phyloP scores from a whole-genome alignment of 2,888 invertebrate species.

The Lasioglossum vierecki region DNA sequence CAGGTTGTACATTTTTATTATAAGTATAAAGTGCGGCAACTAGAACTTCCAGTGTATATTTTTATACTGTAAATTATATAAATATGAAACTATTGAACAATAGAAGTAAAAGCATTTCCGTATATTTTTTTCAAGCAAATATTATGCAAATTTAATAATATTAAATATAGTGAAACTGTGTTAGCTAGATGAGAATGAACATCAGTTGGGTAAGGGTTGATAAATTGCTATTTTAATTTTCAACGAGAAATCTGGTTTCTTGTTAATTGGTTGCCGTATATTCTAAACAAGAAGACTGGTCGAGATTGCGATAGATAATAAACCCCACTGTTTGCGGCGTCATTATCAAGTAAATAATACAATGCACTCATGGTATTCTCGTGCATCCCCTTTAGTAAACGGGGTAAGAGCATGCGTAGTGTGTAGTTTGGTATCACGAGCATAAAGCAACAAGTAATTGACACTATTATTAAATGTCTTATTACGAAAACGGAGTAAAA shows the following conservation, averaged over 20 bases:
- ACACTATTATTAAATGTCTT: slow-evolving; percentile 24
- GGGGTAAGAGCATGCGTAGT: slow-evolving; percentile 48
- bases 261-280: background rate
- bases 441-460: slow-evolving; percentile 62
- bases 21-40: background rate
- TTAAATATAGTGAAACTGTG: background rate
- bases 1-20: no score
- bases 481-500: background rate
- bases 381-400: background rate
- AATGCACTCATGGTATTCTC: background rate
- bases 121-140: background rate
- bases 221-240: background rate
- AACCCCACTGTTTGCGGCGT: background rate
- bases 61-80: background rate
- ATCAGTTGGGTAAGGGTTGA: background rate
- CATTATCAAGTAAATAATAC: slow-evolving; percentile 2
- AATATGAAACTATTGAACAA: background rate
- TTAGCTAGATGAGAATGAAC: background rate
- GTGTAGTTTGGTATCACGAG: slow-evolving; percentile 49
- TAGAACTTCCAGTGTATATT: background rate
- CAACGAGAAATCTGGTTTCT: background rate
- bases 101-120: background rate
- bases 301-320: background rate
- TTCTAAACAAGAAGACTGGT: background rate
- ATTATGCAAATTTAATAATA: no score